Base-by-base conservation (phyloP, 2,888 invertebrate genomes). In the Lasioglossum morio region DNA sequence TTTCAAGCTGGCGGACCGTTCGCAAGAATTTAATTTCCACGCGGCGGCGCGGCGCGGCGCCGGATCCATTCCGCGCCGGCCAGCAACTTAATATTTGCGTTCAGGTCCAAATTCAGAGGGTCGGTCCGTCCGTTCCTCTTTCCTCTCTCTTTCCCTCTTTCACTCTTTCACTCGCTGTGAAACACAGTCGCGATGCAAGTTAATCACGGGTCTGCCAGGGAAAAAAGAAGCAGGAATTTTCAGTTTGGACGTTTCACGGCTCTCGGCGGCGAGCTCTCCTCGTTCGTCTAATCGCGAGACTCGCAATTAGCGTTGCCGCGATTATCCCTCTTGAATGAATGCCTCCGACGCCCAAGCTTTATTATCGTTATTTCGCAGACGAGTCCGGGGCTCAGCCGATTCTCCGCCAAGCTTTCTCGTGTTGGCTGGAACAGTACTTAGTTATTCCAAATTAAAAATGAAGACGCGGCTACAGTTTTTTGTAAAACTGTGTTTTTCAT, bases 281-380 rank as follows among this genome's bases (percentile, higher is more conserved):
- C 70, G 30, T 66, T 75, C 10, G 12, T 53, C 30, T 82, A 75
- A 80, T 74, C 57, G 73, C 40, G 48, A 48, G 69, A 72, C 63
- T 80, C 60, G 53, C 82, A 40, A 79, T 85, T 74, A 72, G 53
- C 77, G 63, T 75, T 37, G 16, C 73, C 34, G 46, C 72, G 37
- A 76, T 81, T 86, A 85, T 81, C 72, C 53, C 43, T 30, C 72
- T 53, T 74, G 66, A 79, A 78, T 23, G 72, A 76, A 23, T 37
- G 63, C 79, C 70, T 60, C 34, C 66, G 70, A 66, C 72, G 70
- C 69, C n/a, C 57, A 12, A 10, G 12, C n/a, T 83, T 88, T 81
- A 81, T 88, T 86, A 83, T 73, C 88, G 69, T 80, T 81, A 53
- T 70, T 76, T 80, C 60, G 34, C 40, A 43, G 78, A 74, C 60